These are phyloP conservation scores for Prunella himalayana DNA, from an alignment of 2,113 vertebrate genomes.

Conservation along the genomic window DNA sequence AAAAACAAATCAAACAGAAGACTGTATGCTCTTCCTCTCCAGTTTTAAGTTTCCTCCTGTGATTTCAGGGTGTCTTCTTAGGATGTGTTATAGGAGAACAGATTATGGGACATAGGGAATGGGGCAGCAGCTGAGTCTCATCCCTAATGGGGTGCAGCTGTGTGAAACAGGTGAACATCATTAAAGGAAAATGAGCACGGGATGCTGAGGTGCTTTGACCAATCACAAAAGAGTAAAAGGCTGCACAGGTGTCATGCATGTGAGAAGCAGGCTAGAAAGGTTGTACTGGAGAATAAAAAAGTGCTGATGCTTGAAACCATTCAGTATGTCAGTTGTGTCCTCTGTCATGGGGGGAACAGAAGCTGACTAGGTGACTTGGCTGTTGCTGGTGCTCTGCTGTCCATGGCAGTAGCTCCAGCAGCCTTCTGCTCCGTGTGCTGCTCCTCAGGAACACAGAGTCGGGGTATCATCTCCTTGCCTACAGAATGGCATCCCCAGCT, in stretches of 20 bases:
- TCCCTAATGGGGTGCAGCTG: not conserved
- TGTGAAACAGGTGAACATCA: not conserved
- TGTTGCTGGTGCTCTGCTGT: not conserved
- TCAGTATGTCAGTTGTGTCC: no score
- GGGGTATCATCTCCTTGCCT: not conserved
- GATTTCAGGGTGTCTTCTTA: not conserved
- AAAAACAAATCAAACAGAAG: not conserved
- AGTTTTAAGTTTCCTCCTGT: not conserved
- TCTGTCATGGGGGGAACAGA: not conserved
- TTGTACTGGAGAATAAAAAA: not conserved
- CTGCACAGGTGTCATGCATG: no score
- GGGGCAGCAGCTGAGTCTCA: no score
- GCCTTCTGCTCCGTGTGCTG: not conserved
- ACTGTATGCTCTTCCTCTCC: not conserved
- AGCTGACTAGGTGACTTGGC: not conserved
- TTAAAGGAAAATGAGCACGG: no score
- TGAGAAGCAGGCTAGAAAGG: not conserved
- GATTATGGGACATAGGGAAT: not conserved
- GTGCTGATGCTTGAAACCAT: not conserved
- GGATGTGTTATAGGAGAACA: not conserved
- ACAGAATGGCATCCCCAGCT: not conserved
- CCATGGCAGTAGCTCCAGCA: not conserved
- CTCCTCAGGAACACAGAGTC: accelerated
- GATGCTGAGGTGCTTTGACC: no score
- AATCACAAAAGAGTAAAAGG: not conserved